Evolutionary conservation across 2,888 invertebrate genomes (phyloP), one percentile per base, ranked within the genome.

Genomic region (Plebejus anna): DNA sequence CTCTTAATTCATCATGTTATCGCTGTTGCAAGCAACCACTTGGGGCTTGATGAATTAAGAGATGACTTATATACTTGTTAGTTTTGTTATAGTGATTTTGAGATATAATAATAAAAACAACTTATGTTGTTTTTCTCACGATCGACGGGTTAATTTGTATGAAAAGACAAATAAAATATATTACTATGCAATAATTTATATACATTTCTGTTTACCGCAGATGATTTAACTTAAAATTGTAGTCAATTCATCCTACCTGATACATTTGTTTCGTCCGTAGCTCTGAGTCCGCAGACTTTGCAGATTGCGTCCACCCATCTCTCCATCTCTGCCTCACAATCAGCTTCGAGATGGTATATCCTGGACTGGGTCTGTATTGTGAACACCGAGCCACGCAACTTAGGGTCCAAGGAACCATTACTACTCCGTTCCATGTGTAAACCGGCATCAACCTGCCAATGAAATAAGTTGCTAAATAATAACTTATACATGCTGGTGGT

Each of bases 301-400:
- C 99, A 99, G 81, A 99, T 97, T 79, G 97, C 97, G 85, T 97
- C 97, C 11, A 99, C 98, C 99, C 99, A 99, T 87, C 96, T 96
- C 82, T 97, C 97, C 98, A 99, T 98, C 84, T 98, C 98, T 72
- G 95, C 95, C 87, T 98, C 98, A 55, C 97, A 96, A 82, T 98
- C 98, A 0, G 98, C 98, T 78, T 98, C 98, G 81, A 99, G 94
- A 88, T 98, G 98, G 88, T 98, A 99, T 55, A 96, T 97, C 82
- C 99, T 95, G 80, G 97, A 96, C 57, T 97, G 97, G 76, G 98
- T 98, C 87, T 97, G 97, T 61, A 98, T 97, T 83, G 97, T 97
- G 87, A 98, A 98, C 94, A 98, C 98, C 0, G 92, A 94, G 1
- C 94, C 94, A 22, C 93, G 87, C 1, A 92, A 82, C 77, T 89